phyloP scores from a whole-genome alignment of 1,140 invertebrate species.

The Zaprionus camerounensis region DNA sequence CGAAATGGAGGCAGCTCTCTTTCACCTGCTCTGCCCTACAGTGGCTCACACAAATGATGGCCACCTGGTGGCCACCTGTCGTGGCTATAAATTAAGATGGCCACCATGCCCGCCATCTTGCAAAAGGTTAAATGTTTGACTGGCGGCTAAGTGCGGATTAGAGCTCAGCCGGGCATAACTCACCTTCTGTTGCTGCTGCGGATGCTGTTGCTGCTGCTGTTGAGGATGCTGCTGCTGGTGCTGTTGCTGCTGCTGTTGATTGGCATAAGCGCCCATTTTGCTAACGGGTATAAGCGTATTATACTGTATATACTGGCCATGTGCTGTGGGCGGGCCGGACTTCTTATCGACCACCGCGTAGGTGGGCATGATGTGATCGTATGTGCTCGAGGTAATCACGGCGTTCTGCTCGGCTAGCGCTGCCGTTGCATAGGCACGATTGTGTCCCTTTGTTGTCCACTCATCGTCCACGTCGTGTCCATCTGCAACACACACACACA shows the following conservation, averaged over 20 bases:
- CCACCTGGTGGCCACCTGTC: slow-evolving; percentile 39
- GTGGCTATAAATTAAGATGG: slow-evolving; percentile 71
- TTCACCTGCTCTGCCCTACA: background rate
- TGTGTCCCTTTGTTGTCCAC: slow-evolving; percentile 82
- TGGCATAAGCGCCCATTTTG: slow-evolving; percentile 82
- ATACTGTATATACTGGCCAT: slow-evolving; percentile 80
- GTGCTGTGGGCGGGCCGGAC: slow-evolving; percentile 53
- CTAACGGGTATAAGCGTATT: slow-evolving; percentile 83
- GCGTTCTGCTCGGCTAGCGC: slow-evolving; percentile 83
- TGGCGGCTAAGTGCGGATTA: slow-evolving; percentile 73
- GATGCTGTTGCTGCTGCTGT: slow-evolving; percentile 27
- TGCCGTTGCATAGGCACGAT: slow-evolving; percentile 80
- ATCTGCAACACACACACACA: slow-evolving; percentile 49
- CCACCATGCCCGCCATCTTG: slow-evolving; percentile 50
- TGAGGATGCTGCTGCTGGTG: slow-evolving; percentile 54
- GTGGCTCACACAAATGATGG: background rate
- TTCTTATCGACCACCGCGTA: slow-evolving; percentile 83
- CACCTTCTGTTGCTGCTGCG: slow-evolving; percentile 75
- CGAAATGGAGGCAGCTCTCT: background rate
- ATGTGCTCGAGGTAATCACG: slow-evolving; percentile 79
- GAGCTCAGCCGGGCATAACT: slow-evolving; percentile 53
- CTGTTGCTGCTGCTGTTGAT: slow-evolving; percentile 74
- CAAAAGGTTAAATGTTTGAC: slow-evolving; percentile 78
- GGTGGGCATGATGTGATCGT: slow-evolving; percentile 83
- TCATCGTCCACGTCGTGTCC: slow-evolving; percentile 81